Percentiles rank a stretch among this genome's conserved stretches.
These are phyloP conservation scores for Emydura subglobosa DNA, from an alignment of 2,113 vertebrate species.

Conservation along the genomic window DNA sequence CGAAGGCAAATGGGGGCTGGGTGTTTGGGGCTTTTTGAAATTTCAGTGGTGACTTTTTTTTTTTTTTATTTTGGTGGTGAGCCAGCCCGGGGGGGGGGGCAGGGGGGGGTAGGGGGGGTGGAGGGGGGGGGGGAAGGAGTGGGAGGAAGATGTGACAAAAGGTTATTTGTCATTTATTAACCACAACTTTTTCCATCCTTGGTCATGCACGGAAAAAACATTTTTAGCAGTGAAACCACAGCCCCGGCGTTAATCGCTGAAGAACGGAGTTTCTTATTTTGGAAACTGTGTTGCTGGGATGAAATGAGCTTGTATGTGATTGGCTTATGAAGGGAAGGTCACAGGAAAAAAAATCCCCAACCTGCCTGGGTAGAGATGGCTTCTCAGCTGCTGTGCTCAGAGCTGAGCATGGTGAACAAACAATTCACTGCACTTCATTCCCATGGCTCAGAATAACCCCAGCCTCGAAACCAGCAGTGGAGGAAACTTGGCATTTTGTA, in stretches of 20 bases:
- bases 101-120: neutral
- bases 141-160: constrained; percentile 53
- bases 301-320: neutral
- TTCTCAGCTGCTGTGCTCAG: neutral
- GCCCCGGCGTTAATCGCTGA: constrained; percentile 55
- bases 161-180: constrained; percentile 76
- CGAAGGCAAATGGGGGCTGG: constrained; percentile 59
- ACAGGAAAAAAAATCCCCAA: neutral
- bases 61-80: neutral
- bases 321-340: neutral
- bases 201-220: constrained; percentile 74
- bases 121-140: accelerated
- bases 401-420: no score
- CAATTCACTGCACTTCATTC: neutral
- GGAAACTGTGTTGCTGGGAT: constrained; percentile 56
- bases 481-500: neutral
- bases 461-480: neutral
- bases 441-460: neutral
- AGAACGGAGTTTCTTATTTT: constrained; percentile 75
- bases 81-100: neutral
- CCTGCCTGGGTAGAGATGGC: neutral
- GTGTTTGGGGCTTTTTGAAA: constrained; percentile 7
- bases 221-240: constrained; percentile 61
- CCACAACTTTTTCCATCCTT: constrained; percentile 80
- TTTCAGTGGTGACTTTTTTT: constrained; percentile 31